phyloP scores from a whole-genome alignment of 2,797 vertebrate species.

The Lycodopsis pacificus region DNA sequence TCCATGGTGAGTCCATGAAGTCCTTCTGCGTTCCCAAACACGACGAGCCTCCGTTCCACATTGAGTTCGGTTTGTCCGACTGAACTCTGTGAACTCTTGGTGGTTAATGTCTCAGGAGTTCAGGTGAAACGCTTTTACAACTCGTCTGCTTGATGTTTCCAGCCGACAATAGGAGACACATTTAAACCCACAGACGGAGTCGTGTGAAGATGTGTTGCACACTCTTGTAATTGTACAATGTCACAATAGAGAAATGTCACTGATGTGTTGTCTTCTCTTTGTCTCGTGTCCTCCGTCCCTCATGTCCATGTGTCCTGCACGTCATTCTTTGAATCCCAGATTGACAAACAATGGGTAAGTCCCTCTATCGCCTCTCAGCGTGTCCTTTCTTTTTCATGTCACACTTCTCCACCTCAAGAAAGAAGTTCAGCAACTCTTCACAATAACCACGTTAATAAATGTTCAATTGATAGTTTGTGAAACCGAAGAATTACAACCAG shows the following conservation, averaged over 20 bases:
- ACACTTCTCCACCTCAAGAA: neutral
- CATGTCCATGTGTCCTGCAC: slow-evolving; percentile 82
- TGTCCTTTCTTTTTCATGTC: neutral
- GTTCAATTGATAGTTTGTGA: too few relatives aligned
- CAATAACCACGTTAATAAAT: too few relatives aligned
- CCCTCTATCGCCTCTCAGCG: slow-evolving; percentile 22
- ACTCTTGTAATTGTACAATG: neutral
- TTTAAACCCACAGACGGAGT: neutral
- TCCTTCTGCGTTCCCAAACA: slow-evolving; percentile 16
- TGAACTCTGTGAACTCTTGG: slow-evolving; percentile 36
- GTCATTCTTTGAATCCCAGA: slow-evolving; percentile 85
- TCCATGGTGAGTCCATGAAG: slow-evolving; percentile 3
- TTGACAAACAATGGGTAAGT: slow-evolving; percentile 97
- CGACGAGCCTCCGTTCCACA: neutral
- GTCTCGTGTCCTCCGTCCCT: slow-evolving; percentile 57
- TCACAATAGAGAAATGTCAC: neutral
- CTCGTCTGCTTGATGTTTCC: slow-evolving; percentile 2
- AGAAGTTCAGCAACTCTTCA: too few relatives aligned
- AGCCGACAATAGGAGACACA: neutral
- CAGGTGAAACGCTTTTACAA: slow-evolving; percentile 30
- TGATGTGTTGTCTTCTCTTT: slow-evolving; percentile 54
- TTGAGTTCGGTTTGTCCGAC: slow-evolving; percentile 11
- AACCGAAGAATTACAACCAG: too few relatives aligned
- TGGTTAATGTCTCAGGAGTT: slow-evolving; percentile 17
- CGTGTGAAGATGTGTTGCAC: neutral